Evolutionary conservation across 2,113 vertebrate genomes (phyloP), one percentile per base, ranked within the genome.

Genomic region (Halichoerus grypus): DNA sequence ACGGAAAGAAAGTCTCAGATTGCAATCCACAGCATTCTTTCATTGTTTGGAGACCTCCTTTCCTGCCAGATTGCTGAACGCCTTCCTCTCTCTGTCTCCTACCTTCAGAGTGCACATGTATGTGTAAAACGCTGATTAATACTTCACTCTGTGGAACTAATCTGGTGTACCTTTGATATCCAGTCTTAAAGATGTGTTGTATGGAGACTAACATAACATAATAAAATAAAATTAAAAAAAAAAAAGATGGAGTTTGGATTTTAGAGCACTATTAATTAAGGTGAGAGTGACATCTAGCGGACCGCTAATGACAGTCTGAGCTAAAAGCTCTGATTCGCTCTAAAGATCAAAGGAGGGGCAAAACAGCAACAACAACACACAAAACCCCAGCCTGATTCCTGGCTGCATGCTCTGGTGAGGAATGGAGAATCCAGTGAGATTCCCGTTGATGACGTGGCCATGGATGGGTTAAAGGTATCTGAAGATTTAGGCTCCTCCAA

Each of bases 271-370:
- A 26, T 94, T 97, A 57, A 79, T 92, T 93, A 94, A 92, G 92
- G 59, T 59, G 90, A 97, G 74, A 36, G 92, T 92, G 97, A 94
- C 97, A 95, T 85, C 97, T 97, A 98, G 97, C 88, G 97, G 97
- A 18, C 36, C 39, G 13, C 15, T 11, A 57, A 71, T 39, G 55
- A 76, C n/a, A 82, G 8, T 59, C 82, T 28, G 85, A 36, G 19
- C 21, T 85, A 51, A 57, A 93, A 39, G 55, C 13, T 39, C 16
- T 31, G 28, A 49, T 71, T 59, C 19, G 1, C 4, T 31, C 10
- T 22, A 4, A 36, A 36, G 55, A 63, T 42, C 33, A 24, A 33
- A 24, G 15, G 28, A 69, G 31, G 9, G 53, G 13, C 13, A n/a
- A 42, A 36, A 36, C n/a, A 16, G 33, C 39, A 51, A 28, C 36